Conservation (phyloP, 2,113 vertebrate genomes). For the Nipponia nippon region DNA sequence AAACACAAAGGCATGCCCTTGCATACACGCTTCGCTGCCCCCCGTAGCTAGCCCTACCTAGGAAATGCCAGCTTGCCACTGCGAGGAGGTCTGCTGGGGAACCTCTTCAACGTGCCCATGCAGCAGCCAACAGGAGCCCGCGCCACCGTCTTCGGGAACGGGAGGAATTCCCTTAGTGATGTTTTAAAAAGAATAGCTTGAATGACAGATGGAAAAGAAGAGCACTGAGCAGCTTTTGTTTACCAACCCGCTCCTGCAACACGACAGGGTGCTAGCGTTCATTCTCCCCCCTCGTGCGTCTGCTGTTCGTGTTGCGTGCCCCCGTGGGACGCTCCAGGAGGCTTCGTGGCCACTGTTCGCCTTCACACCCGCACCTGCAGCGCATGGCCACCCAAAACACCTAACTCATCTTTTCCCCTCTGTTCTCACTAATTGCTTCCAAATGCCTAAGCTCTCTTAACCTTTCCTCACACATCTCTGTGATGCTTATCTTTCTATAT, state of each 20-base stretch:
- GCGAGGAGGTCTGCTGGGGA: not conserved
- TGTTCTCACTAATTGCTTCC: not conserved
- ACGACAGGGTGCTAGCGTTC: not conserved
- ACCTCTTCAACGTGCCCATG: not conserved
- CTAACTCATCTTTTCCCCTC: not conserved
- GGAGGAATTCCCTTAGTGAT: not conserved
- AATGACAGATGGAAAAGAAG: not conserved
- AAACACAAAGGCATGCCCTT: not conserved
- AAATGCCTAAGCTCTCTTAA: not conserved
- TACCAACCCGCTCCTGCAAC: not conserved
- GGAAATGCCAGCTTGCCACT: not conserved
- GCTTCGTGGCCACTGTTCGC: not conserved
- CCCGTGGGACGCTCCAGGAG: fast-evolving
- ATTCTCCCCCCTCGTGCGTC: fast-evolving
- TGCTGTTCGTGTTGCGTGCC: fast-evolving
- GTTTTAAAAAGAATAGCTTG: not conserved
- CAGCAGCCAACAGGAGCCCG: not conserved
- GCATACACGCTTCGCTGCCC: not conserved
- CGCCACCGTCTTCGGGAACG: not conserved
- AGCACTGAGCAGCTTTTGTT: not conserved
- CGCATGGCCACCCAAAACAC: not conserved
- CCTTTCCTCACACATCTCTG: not conserved
- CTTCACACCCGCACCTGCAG: not conserved
- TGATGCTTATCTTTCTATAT: not conserved
- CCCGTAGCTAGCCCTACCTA: not conserved